Evolutionary conservation across 1,140 invertebrate genomes (phyloP), one percentile per base, ranked within the genome.

Genomic region (Drosophila equinoxialis): DNA sequence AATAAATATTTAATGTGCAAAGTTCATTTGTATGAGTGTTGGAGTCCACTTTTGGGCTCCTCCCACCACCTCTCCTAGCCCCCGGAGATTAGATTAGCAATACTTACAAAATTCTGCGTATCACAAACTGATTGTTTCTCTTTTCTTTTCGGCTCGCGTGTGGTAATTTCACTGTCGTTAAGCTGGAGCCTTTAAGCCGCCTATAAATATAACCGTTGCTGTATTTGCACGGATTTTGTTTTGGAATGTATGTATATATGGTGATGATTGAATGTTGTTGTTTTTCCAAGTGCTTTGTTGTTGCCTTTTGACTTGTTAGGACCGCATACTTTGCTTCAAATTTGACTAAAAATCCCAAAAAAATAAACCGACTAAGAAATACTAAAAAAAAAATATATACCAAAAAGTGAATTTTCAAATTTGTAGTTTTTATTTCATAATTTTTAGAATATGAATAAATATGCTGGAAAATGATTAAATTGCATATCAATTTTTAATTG

Each of bases 1-100:
- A 68, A 81, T 87, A 39, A 80, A 89, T 89, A 51, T 68, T 89
- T 84, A 84, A 89, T 87, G 84, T 78, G 57, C 84, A 87, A 87
- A 84, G 84, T 87, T 89, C 83, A 86, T 64, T 65, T 66, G 68
- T 86, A 59, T 70, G 67, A 58, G 74, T 71, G 75, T 45, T 45
- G 48, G 48, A 57, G 75, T 42, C 60, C 73, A 58, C 61, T 65
- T 35, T 54, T 59, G 41, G 1, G 42, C 35, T 51, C 33, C 73
- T 35, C 42, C 42, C 51, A 14, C 42, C 51, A 14, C 45, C 51
- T 39, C n/a, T 65, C 72, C 30, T 10, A 23, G 20, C 13, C 71
- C n/a, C 7, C 10, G 3, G 17, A 73, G 71, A 76, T 76, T 76
- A 76, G 74, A 76, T 76, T 76, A 76, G 42, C 39, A 26, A 48